Evolutionary conservation across 2,113 vertebrate species (phyloP).

Genomic region (Lanius collurio): DNA sequence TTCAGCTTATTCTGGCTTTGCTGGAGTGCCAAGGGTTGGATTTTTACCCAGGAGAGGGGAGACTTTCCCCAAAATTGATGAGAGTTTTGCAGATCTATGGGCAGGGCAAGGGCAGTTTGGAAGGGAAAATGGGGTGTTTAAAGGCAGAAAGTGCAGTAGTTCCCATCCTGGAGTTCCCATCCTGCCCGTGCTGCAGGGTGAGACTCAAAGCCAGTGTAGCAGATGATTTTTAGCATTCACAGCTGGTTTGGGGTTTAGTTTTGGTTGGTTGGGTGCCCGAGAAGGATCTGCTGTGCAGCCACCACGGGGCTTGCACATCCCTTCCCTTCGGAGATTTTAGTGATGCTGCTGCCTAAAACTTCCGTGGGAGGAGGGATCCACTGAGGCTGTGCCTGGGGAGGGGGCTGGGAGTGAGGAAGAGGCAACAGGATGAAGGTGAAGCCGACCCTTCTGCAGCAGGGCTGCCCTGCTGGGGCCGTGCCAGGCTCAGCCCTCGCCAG

Average conservation of each 20-base stretch:
- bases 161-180: neutral
- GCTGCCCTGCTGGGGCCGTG: neutral
- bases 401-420: neutral
- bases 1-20: neutral
- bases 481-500: too few relatives aligned
- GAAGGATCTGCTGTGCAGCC: neutral
- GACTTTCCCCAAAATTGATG: neutral
- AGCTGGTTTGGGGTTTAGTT: neutral
- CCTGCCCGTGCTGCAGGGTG: neutral
- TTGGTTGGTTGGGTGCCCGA: neutral
- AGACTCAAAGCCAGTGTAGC: fast-evolving
- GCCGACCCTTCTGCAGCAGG: neutral
- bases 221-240: neutral
- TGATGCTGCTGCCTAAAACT: neutral
- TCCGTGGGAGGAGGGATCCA: neutral
- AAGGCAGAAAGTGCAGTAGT: neutral
- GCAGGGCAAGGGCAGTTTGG: neutral
- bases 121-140: neutral
- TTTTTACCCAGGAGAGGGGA: neutral
- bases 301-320: neutral
- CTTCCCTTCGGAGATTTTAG: neutral
- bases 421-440: neutral
- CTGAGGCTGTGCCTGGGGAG: neutral
- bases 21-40: neutral
- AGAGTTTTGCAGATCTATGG: neutral